Base-by-base conservation (phyloP, 2,888 invertebrate genomes). In the Amphimallon solstitiale region DNA sequence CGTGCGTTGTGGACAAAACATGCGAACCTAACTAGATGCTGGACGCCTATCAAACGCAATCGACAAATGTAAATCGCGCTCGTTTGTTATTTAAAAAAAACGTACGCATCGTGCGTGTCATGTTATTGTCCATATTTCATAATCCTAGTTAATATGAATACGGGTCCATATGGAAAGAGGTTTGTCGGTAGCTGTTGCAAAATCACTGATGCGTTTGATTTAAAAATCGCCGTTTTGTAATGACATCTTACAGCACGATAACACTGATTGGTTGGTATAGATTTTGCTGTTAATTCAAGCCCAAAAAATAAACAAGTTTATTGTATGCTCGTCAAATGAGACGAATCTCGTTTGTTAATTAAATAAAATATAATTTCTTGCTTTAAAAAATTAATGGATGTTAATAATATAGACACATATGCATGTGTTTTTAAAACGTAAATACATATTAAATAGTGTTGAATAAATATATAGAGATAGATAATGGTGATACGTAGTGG, bases 21-120 rank as follows among this genome's bases (percentile, higher is more conserved):
- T 23, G 7, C 40, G 23, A 14, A 29, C 29, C 56, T 56, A 59
- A 59, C 56, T 59, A 40, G 56, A 59, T 45, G 23, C 43, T 40
- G 15, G 29, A 12, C 54, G 19, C 43, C 56, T 23, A 59, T 59
- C 56, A 59, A 59, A 59, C 43, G 56, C 56, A 59, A 59, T 59
- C 56, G 56, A 59, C 56, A 34, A 48, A 59, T 59, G 56, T 43
- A 59, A 59, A 59, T 59, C 29, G 56, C 29, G 29, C 23, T 59
- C 56, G 19, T 59, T 59, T 59, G 56, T 59, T 59, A 59, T 59
- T 59, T 59, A 29, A 29, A 59, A n/a, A 59, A 59, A 43, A 45
- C 56, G 43, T 29, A 59, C 56, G 56, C 56, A 15, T 43, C 29
- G 29, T 29, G 56, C 43, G 43, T 43, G 43, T 10, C 23, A 9